phyloP scores from a whole-genome alignment of 2,113 vertebrate species.

The Callionymus lyra region DNA sequence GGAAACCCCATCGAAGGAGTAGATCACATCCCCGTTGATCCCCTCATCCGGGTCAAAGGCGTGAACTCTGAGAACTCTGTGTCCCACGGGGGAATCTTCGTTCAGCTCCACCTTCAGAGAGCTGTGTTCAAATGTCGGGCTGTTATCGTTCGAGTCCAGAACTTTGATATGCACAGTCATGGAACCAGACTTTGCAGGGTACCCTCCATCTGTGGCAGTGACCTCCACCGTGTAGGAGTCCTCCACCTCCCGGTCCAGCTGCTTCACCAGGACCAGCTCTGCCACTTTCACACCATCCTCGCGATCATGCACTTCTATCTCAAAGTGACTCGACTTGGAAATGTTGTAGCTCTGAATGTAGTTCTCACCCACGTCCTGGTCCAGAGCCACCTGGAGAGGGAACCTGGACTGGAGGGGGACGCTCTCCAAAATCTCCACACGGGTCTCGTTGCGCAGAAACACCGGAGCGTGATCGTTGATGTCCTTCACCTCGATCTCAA shows the following conservation, averaged over 20 bases:
- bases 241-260: conserved; percentile 63
- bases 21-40: conserved; percentile 62
- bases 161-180: conserved; percentile 56
- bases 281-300: conserved; percentile 61
- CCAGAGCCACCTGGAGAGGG: conserved; percentile 54
- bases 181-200: conserved; percentile 38
- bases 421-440: conserved; percentile 59
- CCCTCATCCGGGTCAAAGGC: conserved; percentile 67
- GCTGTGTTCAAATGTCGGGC: conserved; percentile 63
- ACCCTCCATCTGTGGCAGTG: conserved; percentile 51
- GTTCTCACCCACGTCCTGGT: conserved; percentile 65
- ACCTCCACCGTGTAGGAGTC: conserved; percentile 58
- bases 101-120: conserved; percentile 58
- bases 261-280: conserved; percentile 55
- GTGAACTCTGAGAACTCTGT: conserved; percentile 58
- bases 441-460: conserved; percentile 51
- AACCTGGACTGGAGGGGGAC: conserved; percentile 52
- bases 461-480: conserved; percentile 64
- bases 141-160: conserved; percentile 71
- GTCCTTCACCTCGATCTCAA: conserved; percentile 66
- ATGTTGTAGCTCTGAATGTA: conserved; percentile 68
- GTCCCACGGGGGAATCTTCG: conserved; percentile 60
- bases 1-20: conserved; percentile 47
- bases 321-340: conserved; percentile 53
- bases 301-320: conserved; percentile 41